Percentiles rank a stretch among this genome's conserved stretches.
These are phyloP conservation scores for Sebastes steindachneri DNA, from an alignment of 2,797 vertebrate species.

Conservation along the genomic window DNA sequence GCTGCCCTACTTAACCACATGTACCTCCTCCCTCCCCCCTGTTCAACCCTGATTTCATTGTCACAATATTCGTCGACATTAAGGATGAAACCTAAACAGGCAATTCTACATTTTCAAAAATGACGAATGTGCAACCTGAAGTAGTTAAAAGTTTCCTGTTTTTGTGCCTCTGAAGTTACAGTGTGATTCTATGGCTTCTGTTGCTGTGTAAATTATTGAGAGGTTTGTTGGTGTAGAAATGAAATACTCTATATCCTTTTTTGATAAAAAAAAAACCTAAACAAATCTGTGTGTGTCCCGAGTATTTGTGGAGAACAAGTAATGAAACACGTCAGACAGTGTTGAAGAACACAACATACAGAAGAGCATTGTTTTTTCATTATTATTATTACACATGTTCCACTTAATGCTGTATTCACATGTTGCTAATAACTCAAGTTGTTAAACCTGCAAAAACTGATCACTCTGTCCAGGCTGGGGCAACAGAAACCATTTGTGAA, in stretches of 20 bases:
- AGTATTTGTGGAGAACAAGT: slow-evolving; percentile 35
- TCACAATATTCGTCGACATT: slow-evolving; percentile 83
- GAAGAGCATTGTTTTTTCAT: not conserved
- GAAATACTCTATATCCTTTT: slow-evolving; percentile 94
- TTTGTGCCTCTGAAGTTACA: slow-evolving; percentile 89
- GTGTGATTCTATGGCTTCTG: slow-evolving; percentile 90
- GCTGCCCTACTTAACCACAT: slow-evolving; percentile 61
- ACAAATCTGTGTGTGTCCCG: slow-evolving; percentile 55
- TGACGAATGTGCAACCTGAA: slow-evolving; percentile 77
- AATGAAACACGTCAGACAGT: not conserved
- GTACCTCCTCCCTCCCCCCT: slow-evolving; percentile 25
- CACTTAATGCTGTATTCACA: not conserved
- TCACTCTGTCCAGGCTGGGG: fast-evolving
- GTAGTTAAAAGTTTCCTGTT: slow-evolving; percentile 85
- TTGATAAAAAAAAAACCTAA: slow-evolving; percentile 81
- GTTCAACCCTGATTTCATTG: slow-evolving; percentile 46
- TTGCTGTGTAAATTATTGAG: slow-evolving; percentile 90
- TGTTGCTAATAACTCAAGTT: not conserved
- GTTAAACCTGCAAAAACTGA: not conserved
- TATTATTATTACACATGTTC: not conserved
- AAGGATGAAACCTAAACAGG: slow-evolving; percentile 77
- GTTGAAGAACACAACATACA: not conserved
- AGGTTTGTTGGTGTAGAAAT: slow-evolving; percentile 93
- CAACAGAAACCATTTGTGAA: not conserved
- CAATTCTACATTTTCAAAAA: slow-evolving; percentile 74